phyloP scores from a whole-genome alignment of 1,140 invertebrate genomes.

The Pollicipes pollicipes region DNA sequence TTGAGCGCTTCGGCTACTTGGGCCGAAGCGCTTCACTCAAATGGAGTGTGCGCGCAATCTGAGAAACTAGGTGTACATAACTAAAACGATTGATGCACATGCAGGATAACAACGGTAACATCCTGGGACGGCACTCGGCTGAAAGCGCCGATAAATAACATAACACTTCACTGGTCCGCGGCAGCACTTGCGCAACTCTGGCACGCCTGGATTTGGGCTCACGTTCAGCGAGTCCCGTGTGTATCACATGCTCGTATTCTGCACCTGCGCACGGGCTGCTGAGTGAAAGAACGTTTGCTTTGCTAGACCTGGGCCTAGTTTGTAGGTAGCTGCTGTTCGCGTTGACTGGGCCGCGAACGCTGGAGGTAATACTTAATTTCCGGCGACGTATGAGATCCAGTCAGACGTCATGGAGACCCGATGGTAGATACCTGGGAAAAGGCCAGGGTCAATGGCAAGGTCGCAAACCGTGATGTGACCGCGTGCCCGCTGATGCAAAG shows the following conservation, averaged over 20 bases:
- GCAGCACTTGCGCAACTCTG: not conserved
- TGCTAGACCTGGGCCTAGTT: not conserved
- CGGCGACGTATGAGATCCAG: constrained; percentile 47
- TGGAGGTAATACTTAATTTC: constrained; percentile 35
- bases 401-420: constrained; percentile 80
- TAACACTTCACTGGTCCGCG: not conserved
- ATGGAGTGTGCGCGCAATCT: not conserved
- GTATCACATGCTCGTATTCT: not conserved
- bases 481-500: too few relatives aligned
- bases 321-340: too few relatives aligned
- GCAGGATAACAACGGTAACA: not conserved
- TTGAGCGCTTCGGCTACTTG: not conserved
- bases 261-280: not conserved
- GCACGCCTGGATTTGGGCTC: not conserved
- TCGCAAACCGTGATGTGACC: too few relatives aligned
- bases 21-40: not conserved
- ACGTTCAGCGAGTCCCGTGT: not conserved
- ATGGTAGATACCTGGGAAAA: constrained; percentile 61
- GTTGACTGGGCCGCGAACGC: too few relatives aligned
- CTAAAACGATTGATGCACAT: not conserved
- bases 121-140: not conserved
- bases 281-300: not conserved
- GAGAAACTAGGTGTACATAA: not conserved
- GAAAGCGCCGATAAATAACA: not conserved
- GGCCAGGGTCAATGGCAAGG: too few relatives aligned